phyloP scores from a whole-genome alignment of 2,797 vertebrate species.

The Trachurus trachurus region DNA sequence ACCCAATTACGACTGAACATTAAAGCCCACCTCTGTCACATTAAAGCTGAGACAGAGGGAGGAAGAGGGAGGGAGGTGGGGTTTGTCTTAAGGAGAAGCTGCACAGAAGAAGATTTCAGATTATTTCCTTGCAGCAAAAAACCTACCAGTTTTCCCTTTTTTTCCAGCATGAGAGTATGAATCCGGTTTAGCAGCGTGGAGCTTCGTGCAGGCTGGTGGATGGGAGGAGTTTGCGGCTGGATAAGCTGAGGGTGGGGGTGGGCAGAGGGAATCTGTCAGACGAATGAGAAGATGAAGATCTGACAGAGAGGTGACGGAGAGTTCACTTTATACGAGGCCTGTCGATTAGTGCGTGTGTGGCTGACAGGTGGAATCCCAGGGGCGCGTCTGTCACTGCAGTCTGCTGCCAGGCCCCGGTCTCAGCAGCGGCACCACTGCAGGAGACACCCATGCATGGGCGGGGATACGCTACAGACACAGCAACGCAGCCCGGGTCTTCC shows the following conservation, averaged over 20 bases:
- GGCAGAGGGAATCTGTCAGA: constrained; percentile 77
- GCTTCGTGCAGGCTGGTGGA: constrained; percentile 43
- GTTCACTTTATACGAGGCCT: constrained; percentile 93
- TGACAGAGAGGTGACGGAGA: constrained; percentile 92
- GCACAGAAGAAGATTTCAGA: constrained; percentile 39
- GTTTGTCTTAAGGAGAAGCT: constrained; percentile 34
- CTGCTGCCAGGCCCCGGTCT: constrained; percentile 87
- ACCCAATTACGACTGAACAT: constrained; percentile 75
- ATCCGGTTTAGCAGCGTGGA: constrained; percentile 24
- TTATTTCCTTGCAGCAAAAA: constrained; percentile 36
- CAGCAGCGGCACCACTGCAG: constrained; percentile 46
- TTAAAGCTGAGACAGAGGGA: constrained; percentile 63
- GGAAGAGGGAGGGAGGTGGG: constrained; percentile 5
- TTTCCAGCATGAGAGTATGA: neutral
- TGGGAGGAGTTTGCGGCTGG: constrained; percentile 65
- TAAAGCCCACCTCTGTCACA: constrained; percentile 76
- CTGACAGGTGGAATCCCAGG: constrained; percentile 96
- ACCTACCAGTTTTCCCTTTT: neutral
- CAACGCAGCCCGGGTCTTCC: constrained; percentile 42
- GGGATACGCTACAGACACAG: constrained; percentile 26
- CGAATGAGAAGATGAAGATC: constrained; percentile 91
- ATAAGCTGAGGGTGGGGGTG: constrained; percentile 42
- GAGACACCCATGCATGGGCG: constrained; percentile 71
- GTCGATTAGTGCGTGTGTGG: constrained; percentile 89
- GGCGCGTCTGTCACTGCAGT: constrained; percentile 91